Conservation (phyloP, 2,113 vertebrate genomes). For the Hiodon alosoides region DNA sequence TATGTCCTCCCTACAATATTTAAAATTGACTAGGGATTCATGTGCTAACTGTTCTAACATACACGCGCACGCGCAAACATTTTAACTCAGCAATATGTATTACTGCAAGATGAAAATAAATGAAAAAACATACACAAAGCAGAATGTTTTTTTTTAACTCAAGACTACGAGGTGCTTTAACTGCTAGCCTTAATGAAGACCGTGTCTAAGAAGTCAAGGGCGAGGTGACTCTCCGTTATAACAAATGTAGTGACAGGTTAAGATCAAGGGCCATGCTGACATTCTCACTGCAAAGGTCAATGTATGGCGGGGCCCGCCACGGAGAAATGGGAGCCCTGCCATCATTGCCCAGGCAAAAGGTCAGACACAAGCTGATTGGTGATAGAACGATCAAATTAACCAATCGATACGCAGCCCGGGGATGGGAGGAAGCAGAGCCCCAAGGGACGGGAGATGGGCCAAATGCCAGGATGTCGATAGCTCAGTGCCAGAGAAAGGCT, state of each 20-base stretch:
- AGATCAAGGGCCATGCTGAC: slow-evolving; percentile 87
- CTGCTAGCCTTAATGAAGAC: slow-evolving; percentile 14
- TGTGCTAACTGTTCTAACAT: too few species aligned
- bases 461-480: slow-evolving; percentile 90
- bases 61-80: too few species aligned
- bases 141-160: not conserved
- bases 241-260: slow-evolving; percentile 84
- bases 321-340: slow-evolving; percentile 83
- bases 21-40: too few species aligned
- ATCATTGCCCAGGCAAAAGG: slow-evolving; percentile 96
- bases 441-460: slow-evolving; percentile 71
- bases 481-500: slow-evolving; percentile 62
- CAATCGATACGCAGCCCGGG: slow-evolving; percentile 83
- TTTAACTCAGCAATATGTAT: too few species aligned
- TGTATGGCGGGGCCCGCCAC: slow-evolving; percentile 80
- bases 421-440: slow-evolving; percentile 76
- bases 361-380: slow-evolving; percentile 96
- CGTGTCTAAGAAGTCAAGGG: slow-evolving; percentile 59
- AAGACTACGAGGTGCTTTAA: not conserved
- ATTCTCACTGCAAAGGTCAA: slow-evolving; percentile 92
- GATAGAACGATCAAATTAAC: slow-evolving; percentile 99
- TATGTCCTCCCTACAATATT: too few species aligned
- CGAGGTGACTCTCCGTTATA: slow-evolving; percentile 75
- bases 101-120: not conserved
- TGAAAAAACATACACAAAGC: not conserved